phyloP scores from a whole-genome alignment of 2,797 vertebrate species.

The Aulostomus chinensis region DNA sequence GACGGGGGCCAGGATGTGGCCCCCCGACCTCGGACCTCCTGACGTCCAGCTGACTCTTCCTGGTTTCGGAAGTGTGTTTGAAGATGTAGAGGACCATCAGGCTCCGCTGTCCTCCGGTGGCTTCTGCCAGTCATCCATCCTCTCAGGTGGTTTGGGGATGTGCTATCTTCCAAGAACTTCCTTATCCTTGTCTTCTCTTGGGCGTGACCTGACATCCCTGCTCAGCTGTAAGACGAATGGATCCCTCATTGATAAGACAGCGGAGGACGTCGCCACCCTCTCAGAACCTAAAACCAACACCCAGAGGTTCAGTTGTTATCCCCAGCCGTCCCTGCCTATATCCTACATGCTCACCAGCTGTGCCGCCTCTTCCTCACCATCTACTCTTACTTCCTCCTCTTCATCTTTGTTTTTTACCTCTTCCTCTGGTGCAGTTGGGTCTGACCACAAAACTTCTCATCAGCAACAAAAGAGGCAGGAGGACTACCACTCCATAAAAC shows the following conservation, averaged over 20 bases:
- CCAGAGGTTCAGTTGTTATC: conserved; percentile 51
- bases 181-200: conserved; percentile 70
- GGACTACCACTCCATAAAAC: conserved; percentile 81
- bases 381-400: conserved; percentile 74
- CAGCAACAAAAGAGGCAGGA: conserved; percentile 73
- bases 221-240: conserved; percentile 84
- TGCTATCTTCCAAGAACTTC: conserved; percentile 74
- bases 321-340: conserved; percentile 48
- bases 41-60: conserved; percentile 84
- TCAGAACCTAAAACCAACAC: conserved; percentile 50
- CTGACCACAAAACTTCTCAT: conserved; percentile 39
- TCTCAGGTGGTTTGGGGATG: conserved; percentile 78
- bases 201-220: conserved; percentile 82
- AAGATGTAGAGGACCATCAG: conserved; percentile 80
- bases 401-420: conserved; percentile 54
- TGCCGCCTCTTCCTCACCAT: conserved; percentile 68
- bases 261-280: conserved; percentile 69
- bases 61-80: conserved; percentile 84
- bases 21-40: conserved; percentile 81
- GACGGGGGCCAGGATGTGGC: conserved; percentile 79
- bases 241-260: conserved; percentile 80
- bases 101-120: conserved; percentile 76
- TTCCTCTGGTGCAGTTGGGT: conserved; percentile 26
- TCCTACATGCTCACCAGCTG: conserved; percentile 65
- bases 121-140: conserved; percentile 76